Evolutionary conservation across 2,888 invertebrate species (phyloP).

Genomic region (Carterocephalus palaemon): DNA sequence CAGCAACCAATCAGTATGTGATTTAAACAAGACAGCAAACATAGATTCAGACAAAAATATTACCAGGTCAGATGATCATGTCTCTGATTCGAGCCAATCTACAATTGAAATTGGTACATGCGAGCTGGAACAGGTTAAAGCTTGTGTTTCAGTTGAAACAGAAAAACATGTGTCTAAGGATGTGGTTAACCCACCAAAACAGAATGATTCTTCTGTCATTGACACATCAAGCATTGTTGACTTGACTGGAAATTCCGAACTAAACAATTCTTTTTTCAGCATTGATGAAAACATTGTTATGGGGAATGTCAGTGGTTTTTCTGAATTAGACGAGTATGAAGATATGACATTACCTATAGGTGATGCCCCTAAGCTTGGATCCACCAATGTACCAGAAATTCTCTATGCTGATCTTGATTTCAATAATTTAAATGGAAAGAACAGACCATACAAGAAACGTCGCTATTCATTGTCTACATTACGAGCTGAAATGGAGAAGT

Average conservation of each 20-base stretch:
- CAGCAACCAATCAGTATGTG: slow-evolving; percentile 65
- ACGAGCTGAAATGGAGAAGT: slow-evolving; percentile 79
- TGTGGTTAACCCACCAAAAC: slow-evolving; percentile 29
- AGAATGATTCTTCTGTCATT: slow-evolving; percentile 30
- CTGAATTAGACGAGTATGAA: slow-evolving; percentile 32
- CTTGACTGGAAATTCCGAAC: slow-evolving; percentile 41
- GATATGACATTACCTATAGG: slow-evolving; percentile 9
- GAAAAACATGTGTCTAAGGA: slow-evolving; percentile 5
- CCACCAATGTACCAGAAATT: slow-evolving; percentile 68
- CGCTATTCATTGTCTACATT: slow-evolving; percentile 62
- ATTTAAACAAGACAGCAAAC: slow-evolving; percentile 44
- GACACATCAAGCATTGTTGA: slow-evolving; percentile 46
- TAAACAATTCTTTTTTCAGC: neutral
- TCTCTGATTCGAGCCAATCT: slow-evolving; percentile 73
- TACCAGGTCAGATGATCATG: slow-evolving; percentile 73
- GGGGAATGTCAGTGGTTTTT: slow-evolving; percentile 64
- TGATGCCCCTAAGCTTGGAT: slow-evolving; percentile 52
- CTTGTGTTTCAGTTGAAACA: neutral
- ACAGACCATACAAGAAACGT: slow-evolving; percentile 51
- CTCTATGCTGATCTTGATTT: slow-evolving; percentile 67
- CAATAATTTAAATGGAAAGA: slow-evolving; percentile 66
- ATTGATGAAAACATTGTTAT: slow-evolving; percentile 64
- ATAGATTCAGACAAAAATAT: slow-evolving; percentile 61
- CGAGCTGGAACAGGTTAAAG: slow-evolving; percentile 4
- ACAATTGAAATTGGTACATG: slow-evolving; percentile 35